These are phyloP conservation scores for Tamias sibiricus DNA, from an alignment of 2,113 vertebrate species.

Conservation along the genomic window DNA sequence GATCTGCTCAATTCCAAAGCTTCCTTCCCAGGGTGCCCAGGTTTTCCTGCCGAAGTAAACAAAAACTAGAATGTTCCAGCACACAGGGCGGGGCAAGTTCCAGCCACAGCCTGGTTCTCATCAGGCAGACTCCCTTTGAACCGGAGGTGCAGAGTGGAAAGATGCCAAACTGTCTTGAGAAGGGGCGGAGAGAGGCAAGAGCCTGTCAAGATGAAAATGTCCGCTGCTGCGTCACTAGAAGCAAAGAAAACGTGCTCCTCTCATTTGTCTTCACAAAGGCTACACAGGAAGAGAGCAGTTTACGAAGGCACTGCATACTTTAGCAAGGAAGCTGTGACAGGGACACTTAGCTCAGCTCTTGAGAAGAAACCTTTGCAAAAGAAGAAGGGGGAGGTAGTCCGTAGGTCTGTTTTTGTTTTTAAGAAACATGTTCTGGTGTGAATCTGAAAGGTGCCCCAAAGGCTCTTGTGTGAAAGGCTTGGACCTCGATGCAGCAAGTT, in stretches of 20 bases:
- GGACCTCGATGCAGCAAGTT: background rate
- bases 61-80: background rate
- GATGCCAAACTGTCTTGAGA: background rate
- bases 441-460: background rate
- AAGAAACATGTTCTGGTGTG: no score
- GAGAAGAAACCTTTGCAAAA: constrained; percentile 27
- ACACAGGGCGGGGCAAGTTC: background rate
- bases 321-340: background rate
- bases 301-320: background rate
- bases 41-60: background rate
- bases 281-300: constrained; percentile 49
- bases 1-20: background rate
- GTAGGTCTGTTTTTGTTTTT: background rate
- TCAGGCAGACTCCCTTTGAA: background rate
- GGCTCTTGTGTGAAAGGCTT: background rate
- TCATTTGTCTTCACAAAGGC: constrained; percentile 36
- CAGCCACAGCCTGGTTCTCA: background rate
- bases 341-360: background rate
- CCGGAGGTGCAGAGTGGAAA: background rate
- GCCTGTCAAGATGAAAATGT: background rate
- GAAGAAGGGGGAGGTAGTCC: background rate
- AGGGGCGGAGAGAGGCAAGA: background rate
- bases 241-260: background rate
- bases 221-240: background rate
- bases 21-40: background rate